phyloP scores from a whole-genome alignment of 1,140 invertebrate genomes.

The Diorhabda sublineata region DNA sequence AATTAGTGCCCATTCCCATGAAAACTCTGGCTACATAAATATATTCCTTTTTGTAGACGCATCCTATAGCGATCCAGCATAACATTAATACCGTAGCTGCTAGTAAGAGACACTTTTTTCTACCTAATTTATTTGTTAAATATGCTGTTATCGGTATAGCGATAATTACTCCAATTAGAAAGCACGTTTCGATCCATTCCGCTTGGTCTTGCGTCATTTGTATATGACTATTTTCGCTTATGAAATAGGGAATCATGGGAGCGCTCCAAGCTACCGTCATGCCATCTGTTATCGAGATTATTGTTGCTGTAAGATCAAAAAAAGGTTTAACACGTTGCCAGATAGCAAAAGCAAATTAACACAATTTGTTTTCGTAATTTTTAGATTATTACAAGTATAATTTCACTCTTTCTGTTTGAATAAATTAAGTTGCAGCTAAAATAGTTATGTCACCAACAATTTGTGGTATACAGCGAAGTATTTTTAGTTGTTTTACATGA shows the following conservation, averaged over 20 bases:
- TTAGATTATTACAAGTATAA: too few relatives aligned
- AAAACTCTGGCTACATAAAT: conserved; percentile 51
- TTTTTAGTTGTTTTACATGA: too few relatives aligned
- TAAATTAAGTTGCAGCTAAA: too few relatives aligned
- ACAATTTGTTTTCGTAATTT: too few relatives aligned
- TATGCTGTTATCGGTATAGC: conserved; percentile 54
- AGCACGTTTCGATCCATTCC: conserved; percentile 60
- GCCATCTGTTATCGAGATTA: conserved; percentile 39
- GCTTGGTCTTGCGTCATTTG: conserved; percentile 39
- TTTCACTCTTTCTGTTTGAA: too few relatives aligned
- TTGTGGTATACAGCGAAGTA: too few relatives aligned
- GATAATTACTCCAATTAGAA: conserved; percentile 58
- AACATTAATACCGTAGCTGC: conserved; percentile 55
- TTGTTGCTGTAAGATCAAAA: conserved; percentile 33
- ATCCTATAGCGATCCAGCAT: conserved; percentile 58
- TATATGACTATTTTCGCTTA: conserved; percentile 39
- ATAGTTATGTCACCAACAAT: too few relatives aligned
- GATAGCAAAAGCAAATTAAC: too few relatives aligned
- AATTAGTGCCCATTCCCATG: conserved; percentile 34
- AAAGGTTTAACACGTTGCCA: too few relatives aligned
- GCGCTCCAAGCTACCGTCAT: conserved; percentile 58
- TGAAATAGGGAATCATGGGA: conserved; percentile 54
- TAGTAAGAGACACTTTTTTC: conserved; percentile 57
- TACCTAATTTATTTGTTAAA: conserved; percentile 58
- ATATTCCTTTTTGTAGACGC: conserved; percentile 45